Conservation (phyloP, 2,797 vertebrate species). For the Chromis chromis region DNA sequence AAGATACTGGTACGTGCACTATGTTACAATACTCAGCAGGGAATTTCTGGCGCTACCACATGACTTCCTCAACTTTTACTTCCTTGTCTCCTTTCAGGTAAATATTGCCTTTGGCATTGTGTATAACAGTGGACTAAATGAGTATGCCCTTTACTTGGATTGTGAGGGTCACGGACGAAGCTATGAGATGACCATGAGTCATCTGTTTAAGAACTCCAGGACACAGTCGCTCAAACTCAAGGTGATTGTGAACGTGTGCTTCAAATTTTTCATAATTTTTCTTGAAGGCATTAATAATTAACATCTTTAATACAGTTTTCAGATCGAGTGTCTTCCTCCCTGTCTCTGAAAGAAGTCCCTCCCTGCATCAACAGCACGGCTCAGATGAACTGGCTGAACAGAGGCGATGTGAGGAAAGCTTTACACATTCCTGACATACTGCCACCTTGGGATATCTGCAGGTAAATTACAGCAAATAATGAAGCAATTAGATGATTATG, state of each 20-base stretch:
- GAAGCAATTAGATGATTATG: neutral
- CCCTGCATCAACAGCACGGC: conserved; percentile 85
- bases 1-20: conserved; percentile 57
- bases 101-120: conserved; percentile 76
- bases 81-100: conserved; percentile 65
- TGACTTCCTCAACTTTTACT: neutral
- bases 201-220: conserved; percentile 78
- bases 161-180: conserved; percentile 74
- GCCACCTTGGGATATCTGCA: conserved; percentile 85
- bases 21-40: neutral
- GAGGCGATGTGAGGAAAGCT: conserved; percentile 83
- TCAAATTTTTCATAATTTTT: neutral
- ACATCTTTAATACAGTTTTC: conserved; percentile 34
- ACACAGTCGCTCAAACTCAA: conserved; percentile 33
- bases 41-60: neutral
- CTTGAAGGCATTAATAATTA: neutral
- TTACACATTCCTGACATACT: conserved; percentile 82
- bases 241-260: conserved; percentile 47
- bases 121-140: conserved; percentile 81
- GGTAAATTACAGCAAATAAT: conserved; percentile 50
- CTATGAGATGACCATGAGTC: conserved; percentile 76
- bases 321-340: neutral
- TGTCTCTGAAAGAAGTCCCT: conserved; percentile 69
- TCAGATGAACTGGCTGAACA: conserved; percentile 83
- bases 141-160: conserved; percentile 84